Conservation (phyloP, 1,140 invertebrate species). For the Harpegnathos saltator region DNA sequence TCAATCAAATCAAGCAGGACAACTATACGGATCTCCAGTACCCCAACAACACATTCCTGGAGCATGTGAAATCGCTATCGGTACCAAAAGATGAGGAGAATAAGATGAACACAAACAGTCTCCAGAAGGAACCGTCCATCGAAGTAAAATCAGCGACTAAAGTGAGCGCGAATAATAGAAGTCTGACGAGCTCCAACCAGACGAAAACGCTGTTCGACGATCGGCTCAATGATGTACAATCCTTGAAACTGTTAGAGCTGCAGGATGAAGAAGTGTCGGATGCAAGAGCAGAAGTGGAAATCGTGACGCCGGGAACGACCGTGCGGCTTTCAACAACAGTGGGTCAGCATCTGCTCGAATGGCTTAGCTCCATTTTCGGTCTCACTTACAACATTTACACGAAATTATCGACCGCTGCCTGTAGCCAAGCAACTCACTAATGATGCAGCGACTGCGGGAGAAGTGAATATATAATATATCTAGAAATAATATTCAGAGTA, state of each 20-base stretch:
- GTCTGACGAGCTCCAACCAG: background rate
- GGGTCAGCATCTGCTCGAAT: constrained; percentile 74
- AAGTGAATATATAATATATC: background rate
- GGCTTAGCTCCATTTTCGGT: constrained; percentile 75
- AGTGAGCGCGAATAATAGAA: background rate
- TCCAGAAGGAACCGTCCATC: constrained; percentile 9
- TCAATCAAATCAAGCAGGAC: constrained; percentile 1
- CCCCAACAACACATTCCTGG: constrained; percentile 18
- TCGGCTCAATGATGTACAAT: constrained; percentile 71
- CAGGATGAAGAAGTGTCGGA: constrained; percentile 62
- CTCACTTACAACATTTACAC: constrained; percentile 73
- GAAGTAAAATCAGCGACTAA: constrained; percentile 41
- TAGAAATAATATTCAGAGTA: too few species aligned
- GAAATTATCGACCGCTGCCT: constrained; percentile 66
- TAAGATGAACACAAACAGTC: background rate
- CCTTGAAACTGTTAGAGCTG: constrained; percentile 69
- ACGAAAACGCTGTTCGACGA: constrained; percentile 58
- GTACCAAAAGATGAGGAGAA: background rate
- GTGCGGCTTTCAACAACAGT: constrained; percentile 69
- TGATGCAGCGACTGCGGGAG: background rate
- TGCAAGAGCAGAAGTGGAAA: constrained; percentile 67
- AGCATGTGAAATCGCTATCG: constrained; percentile 23
- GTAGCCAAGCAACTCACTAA: constrained; percentile 20
- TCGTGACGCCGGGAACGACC: constrained; percentile 53
- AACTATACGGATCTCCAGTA: constrained; percentile 33